Conservation (phyloP, 2,797 vertebrate genomes). For the Petrocephalus schoutedeni region DNA sequence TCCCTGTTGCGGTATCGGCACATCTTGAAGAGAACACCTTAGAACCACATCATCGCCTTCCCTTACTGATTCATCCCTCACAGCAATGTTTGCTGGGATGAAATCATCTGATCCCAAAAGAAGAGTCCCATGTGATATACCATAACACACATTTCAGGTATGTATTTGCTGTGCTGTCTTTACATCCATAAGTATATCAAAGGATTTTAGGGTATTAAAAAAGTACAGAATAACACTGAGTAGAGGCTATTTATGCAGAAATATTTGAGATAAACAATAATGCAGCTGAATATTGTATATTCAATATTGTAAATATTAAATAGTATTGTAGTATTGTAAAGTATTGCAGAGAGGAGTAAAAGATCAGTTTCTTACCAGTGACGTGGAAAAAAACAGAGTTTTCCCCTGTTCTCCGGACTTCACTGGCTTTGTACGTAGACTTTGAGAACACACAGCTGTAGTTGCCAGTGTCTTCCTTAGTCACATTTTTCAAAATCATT, state of each 20-base stretch:
- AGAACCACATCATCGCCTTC: not conserved
- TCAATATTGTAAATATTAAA: too few species aligned
- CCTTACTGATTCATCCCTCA: not conserved
- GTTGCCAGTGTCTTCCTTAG: constrained; percentile 21
- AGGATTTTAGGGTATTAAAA: too few species aligned
- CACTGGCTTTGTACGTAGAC: accelerated
- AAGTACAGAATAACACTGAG: too few species aligned
- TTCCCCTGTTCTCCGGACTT: not conserved
- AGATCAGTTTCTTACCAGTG: constrained; percentile 33
- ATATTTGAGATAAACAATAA: too few species aligned
- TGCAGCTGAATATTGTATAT: too few species aligned
- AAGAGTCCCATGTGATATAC: not conserved
- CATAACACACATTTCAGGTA: not conserved
- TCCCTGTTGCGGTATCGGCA: not conserved
- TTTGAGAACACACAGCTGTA: not conserved
- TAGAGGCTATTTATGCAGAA: too few species aligned
- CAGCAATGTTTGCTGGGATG: constrained; percentile 9
- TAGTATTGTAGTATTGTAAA: not conserved
- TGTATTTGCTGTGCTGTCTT: not conserved
- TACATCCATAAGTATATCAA: not conserved
- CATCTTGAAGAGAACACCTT: not conserved
- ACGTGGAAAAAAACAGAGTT: constrained; percentile 34
- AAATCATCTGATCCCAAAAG: not conserved
- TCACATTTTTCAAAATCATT: constrained; percentile 10
- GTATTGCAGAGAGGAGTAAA: not conserved